These are phyloP conservation scores for Daboia siamensis DNA, from an alignment of 2,113 vertebrate genomes.

Conservation along the genomic window DNA sequence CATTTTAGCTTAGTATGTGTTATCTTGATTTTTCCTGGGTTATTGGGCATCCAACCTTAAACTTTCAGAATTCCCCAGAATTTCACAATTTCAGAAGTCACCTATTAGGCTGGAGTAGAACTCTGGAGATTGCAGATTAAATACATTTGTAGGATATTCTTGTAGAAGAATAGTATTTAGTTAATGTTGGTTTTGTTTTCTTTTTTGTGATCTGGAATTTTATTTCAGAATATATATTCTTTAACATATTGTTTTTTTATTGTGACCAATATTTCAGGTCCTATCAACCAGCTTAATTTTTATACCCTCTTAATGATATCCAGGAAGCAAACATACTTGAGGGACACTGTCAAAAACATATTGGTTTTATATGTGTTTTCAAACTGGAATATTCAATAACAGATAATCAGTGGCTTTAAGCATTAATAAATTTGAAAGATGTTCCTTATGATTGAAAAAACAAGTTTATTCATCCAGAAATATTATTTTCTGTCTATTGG, in stretches of 20 bases:
- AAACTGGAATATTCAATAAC: background rate
- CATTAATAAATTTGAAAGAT: background rate
- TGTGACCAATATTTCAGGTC: background rate
- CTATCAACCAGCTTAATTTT: background rate
- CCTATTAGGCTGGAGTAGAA: background rate
- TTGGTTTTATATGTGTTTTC: background rate
- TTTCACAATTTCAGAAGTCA: background rate
- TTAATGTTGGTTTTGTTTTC: background rate
- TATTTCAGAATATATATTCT: background rate
- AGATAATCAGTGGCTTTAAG: background rate
- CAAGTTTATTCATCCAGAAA: background rate
- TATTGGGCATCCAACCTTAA: background rate
- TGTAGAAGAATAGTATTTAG: background rate
- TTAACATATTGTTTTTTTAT: background rate
- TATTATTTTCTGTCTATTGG: background rate
- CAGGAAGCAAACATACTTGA: background rate
- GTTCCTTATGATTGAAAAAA: background rate
- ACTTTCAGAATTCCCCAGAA: background rate
- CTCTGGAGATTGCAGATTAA: background rate
- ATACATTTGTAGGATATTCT: background rate
- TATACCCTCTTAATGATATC: background rate
- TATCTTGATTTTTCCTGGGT: background rate
- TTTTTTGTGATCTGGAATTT: background rate
- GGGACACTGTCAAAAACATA: background rate
- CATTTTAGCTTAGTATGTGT: background rate